These are phyloP conservation scores for Platichthys flesus DNA, from an alignment of 2,113 vertebrate species.

Conservation along the genomic window DNA sequence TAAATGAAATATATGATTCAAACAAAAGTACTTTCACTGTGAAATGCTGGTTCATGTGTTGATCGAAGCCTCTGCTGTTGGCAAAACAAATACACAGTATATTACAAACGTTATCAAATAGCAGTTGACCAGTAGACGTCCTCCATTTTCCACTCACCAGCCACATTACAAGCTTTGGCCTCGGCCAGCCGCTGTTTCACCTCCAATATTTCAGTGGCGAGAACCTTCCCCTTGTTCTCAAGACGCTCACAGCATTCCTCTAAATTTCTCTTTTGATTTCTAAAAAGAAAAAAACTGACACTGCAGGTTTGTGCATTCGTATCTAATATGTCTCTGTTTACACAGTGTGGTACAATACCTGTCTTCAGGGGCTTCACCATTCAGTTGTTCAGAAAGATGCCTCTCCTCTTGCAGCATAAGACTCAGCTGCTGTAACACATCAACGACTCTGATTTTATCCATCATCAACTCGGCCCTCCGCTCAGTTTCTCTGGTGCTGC, in stretches of 20 bases:
- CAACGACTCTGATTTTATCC: slow-evolving; percentile 29
- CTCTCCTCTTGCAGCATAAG: slow-evolving; percentile 48
- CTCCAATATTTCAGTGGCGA: slow-evolving; percentile 48
- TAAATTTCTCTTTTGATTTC: slow-evolving; percentile 24
- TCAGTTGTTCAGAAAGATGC: slow-evolving; percentile 47
- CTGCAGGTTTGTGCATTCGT: not conserved
- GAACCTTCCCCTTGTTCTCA: slow-evolving; percentile 24
- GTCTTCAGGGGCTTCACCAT: slow-evolving; percentile 1
- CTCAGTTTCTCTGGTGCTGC: slow-evolving; percentile 61
- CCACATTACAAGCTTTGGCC: slow-evolving; percentile 5
- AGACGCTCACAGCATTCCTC: slow-evolving; percentile 25
- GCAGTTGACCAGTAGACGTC: not conserved
- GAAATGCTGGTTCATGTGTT: slow-evolving; percentile 5
- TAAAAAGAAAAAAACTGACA: slow-evolving; percentile 28
- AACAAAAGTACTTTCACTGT: slow-evolving; percentile 24
- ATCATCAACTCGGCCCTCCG: slow-evolving; percentile 46
- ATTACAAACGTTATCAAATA: slow-evolving; percentile 5
- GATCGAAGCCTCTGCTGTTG: slow-evolving; percentile 42
- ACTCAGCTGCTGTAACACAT: slow-evolving; percentile 60
- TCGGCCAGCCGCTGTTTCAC: slow-evolving; percentile 45
- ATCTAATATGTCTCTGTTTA: not conserved
- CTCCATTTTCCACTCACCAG: slow-evolving; percentile 35
- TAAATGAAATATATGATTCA: not conserved
- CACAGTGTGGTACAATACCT: slow-evolving; percentile 20
- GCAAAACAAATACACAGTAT: slow-evolving; percentile 14